Evolutionary conservation across 2,888 invertebrate genomes (phyloP).

Genomic region (Rambutsinella grinnellia): DNA sequence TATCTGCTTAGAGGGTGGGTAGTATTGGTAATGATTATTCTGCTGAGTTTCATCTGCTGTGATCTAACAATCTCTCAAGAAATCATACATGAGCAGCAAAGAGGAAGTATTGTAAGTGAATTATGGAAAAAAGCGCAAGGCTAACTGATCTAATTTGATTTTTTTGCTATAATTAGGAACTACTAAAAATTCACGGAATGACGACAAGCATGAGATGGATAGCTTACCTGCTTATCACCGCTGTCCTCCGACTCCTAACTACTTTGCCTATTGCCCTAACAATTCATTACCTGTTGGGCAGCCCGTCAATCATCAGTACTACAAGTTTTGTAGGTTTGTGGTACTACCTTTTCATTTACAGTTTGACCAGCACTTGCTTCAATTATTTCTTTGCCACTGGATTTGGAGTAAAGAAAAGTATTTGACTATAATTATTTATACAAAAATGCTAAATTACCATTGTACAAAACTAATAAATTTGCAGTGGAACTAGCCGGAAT

Average conservation of each 20-base stretch:
- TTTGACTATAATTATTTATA: slow-evolving; percentile 1
- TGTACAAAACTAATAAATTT: no score
- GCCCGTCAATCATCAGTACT: no score
- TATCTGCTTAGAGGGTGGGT: slow-evolving; percentile 39
- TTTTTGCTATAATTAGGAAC: slow-evolving; percentile 36
- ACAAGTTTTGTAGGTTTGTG: neutral
- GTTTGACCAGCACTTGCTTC: slow-evolving; percentile 24
- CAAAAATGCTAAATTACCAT: no score
- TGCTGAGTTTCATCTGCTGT: slow-evolving; percentile 27
- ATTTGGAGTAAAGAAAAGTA: slow-evolving; percentile 31
- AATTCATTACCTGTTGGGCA: slow-evolving; percentile 24
- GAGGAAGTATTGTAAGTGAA: slow-evolving; percentile 37
- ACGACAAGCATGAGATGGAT: slow-evolving; percentile 48
- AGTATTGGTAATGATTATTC: slow-evolving; percentile 8
- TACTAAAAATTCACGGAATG: slow-evolving; percentile 55
- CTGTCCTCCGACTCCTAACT: slow-evolving; percentile 4
- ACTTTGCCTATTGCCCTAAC: slow-evolving; percentile 16
- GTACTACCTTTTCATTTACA: slow-evolving; percentile 37
- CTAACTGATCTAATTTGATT: neutral
- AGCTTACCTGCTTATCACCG: slow-evolving; percentile 28
- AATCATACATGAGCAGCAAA: slow-evolving; percentile 23
- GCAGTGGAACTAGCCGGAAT: slow-evolving; percentile 46
- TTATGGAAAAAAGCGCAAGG: neutral
- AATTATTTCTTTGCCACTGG: slow-evolving; percentile 40
- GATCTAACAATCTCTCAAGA: slow-evolving; percentile 29